A percentile compares a stretch with the other conserved stretches of the same genome.
Evolutionary conservation across 2,113 vertebrate genomes (phyloP).

Genomic region (Pontoporia blainvillei): DNA sequence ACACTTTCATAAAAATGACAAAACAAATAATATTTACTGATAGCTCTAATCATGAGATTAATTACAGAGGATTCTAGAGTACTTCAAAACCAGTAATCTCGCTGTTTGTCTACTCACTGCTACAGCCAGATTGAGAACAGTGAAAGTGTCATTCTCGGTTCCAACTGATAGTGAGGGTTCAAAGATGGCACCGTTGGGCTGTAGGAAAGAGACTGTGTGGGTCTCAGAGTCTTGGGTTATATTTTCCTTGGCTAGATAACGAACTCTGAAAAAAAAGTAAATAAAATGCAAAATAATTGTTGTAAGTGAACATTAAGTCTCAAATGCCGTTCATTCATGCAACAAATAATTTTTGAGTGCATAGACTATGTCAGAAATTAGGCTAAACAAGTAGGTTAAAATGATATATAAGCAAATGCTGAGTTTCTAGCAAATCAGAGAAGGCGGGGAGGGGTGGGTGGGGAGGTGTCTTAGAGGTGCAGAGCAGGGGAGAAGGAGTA

Average conservation of each 20-base stretch:
- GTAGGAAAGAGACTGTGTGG: conserved; percentile 83
- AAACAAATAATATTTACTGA: not conserved
- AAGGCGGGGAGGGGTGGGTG: not conserved
- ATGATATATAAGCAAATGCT: not conserved
- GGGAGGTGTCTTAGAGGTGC: not conserved
- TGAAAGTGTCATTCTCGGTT: conserved; percentile 87
- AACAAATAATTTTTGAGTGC: not conserved
- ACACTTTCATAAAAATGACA: not conserved
- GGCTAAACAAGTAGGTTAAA: not conserved
- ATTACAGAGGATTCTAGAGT: not conserved
- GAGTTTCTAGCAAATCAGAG: not conserved
- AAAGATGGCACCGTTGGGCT: conserved; percentile 86
- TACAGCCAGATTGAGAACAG: conserved; percentile 89
- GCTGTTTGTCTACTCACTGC: conserved; percentile 84
- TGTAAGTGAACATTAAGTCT: not conserved
- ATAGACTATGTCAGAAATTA: not conserved
- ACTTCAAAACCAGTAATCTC: not conserved
- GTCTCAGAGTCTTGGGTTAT: conserved; percentile 76
- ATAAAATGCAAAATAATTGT: not conserved
- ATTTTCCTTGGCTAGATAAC: conserved; percentile 88
- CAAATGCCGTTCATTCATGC: not conserved
- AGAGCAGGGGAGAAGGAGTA: not conserved
- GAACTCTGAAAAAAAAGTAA: conserved; percentile 82
- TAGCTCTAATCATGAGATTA: not conserved
- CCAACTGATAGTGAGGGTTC: conserved; percentile 88